These are phyloP conservation scores for Pseudoatta argentina DNA, from an alignment of 1,140 invertebrate genomes.

Conservation along the genomic window DNA sequence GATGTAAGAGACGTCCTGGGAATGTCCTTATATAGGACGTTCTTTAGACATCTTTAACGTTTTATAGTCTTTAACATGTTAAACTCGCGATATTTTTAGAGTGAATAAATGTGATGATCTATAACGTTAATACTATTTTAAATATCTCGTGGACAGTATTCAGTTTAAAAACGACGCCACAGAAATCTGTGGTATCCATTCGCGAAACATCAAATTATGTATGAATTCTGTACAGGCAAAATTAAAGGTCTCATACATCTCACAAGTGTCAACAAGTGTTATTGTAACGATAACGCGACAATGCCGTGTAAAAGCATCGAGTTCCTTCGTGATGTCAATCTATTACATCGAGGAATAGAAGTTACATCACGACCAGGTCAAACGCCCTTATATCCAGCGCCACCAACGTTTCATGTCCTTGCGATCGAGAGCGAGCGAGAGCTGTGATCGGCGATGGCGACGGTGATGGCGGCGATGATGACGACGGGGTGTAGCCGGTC, in stretches of 20 bases:
- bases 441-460: neutral
- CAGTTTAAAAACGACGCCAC: neutral
- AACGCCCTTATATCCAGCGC: constrained; percentile 19
- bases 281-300: neutral
- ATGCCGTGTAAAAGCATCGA: neutral
- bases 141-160: neutral
- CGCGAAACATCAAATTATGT: neutral
- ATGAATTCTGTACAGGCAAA: neutral
- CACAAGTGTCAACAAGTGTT: neutral
- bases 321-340: constrained; percentile 6
- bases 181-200: neutral
- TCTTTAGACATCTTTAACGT: too few species aligned
- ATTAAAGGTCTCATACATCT: neutral
- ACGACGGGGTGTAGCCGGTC: constrained; percentile 67
- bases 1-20: too few species aligned
- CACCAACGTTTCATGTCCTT: neutral
- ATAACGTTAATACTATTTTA: neutral
- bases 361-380: constrained; percentile 32
- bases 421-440: constrained; percentile 17
- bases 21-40: too few species aligned
- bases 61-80: too few species aligned
- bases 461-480: constrained; percentile 20
- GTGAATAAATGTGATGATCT: too few species aligned
- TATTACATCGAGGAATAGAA: neutral
- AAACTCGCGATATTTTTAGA: too few species aligned